Conservation (phyloP, 2,888 invertebrate species). For the Laspeyria flexula region DNA sequence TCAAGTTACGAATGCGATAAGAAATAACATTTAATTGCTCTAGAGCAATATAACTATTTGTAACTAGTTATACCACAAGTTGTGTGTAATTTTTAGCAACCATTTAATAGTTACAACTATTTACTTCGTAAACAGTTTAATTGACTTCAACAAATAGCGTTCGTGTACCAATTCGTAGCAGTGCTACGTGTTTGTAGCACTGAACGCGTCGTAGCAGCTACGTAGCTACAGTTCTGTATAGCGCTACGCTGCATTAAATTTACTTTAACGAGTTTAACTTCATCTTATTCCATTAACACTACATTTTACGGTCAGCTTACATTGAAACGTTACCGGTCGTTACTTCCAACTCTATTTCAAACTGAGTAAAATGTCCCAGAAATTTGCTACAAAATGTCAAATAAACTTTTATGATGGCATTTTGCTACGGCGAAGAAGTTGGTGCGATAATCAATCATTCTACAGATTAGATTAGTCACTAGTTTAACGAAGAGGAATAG, state of each 20-base stretch:
- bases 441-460: background rate
- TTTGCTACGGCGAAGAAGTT: background rate
- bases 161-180: conserved; percentile 49
- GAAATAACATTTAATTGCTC: no score
- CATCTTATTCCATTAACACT: conserved; percentile 36
- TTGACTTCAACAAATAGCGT: conserved; percentile 51
- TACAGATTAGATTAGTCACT: background rate
- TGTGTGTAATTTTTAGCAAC: no score
- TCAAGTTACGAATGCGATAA: no score
- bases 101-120: background rate
- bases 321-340: conserved; percentile 4
- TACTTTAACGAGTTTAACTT: conserved; percentile 38
- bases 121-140: conserved; percentile 38
- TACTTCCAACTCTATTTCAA: background rate
- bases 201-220: conserved; percentile 21
- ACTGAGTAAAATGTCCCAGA: background rate
- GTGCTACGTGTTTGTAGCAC: conserved; percentile 43
- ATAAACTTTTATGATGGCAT: background rate
- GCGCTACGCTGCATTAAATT: conserved; percentile 34
- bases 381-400: background rate
- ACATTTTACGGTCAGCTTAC: conserved; percentile 18
- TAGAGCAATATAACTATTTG: no score
- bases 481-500: background rate
- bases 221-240: conserved; percentile 15
- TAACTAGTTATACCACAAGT: no score